A percentile compares a stretch with the other conserved stretches of the same genome.
phyloP scores from a whole-genome alignment of 1,140 invertebrate species.

The Drepana arcuata region DNA sequence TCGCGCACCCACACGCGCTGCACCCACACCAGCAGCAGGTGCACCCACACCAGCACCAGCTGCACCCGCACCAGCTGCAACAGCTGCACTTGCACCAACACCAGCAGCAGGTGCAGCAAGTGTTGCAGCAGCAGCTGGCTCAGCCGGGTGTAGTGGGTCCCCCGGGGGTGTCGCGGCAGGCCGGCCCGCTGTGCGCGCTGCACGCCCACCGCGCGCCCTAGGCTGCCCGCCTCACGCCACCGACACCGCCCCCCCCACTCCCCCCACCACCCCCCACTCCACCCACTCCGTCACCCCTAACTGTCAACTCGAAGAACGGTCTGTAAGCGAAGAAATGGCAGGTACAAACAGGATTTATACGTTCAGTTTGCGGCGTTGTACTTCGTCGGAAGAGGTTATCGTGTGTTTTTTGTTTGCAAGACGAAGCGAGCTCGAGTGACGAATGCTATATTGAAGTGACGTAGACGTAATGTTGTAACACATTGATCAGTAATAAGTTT shows the following conservation, averaged over 20 bases:
- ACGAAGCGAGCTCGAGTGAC: conserved; percentile 6
- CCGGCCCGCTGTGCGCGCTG: conserved; percentile 13
- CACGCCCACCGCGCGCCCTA: conserved; percentile 32
- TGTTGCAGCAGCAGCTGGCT: conserved; percentile 3
- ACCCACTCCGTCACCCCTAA: background rate
- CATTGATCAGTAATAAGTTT: conserved; percentile 42
- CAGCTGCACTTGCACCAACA: conserved; percentile 2
- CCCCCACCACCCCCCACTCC: too few species aligned
- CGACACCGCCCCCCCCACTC: too few species aligned
- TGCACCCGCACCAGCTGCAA: conserved; percentile 18
- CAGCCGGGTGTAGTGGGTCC: conserved; percentile 3
- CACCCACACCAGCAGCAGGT: conserved; percentile 9
- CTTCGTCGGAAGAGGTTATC: too few species aligned
- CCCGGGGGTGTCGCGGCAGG: conserved; percentile 6
- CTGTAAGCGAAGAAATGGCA: background rate
- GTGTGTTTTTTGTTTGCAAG: conserved; percentile 18
- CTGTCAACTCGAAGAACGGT: background rate
- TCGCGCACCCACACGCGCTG: conserved; percentile 15
- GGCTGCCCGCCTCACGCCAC: conserved; percentile 10
- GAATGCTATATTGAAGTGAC: conserved; percentile 7
- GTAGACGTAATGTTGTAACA: conserved; percentile 36
- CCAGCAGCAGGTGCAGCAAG: conserved; percentile 11
- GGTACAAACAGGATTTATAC: too few species aligned
- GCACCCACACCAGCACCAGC: conserved; percentile 2
- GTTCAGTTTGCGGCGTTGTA: too few species aligned